Conservation (phyloP, 2,113 vertebrate species). For the Montifringilla adamsi region DNA sequence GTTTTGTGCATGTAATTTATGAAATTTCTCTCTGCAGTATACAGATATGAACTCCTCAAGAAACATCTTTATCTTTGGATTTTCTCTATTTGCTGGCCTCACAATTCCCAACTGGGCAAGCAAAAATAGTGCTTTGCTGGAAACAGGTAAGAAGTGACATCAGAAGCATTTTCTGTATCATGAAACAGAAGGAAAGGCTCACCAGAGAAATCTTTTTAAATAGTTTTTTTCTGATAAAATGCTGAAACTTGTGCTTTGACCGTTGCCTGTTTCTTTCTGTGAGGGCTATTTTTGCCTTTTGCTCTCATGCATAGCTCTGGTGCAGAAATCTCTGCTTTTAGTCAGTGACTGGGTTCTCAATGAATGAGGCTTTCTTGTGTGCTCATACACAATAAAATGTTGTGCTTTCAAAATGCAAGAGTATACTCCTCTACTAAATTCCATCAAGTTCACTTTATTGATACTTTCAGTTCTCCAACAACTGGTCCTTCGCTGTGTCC, state of each 20-base stretch:
- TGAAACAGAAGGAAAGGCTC: not conserved
- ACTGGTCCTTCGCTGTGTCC: not conserved
- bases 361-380: not conserved
- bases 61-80: slow-evolving; percentile 95
- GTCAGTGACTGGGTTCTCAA: not conserved
- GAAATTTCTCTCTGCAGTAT: slow-evolving; percentile 75
- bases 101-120: slow-evolving; percentile 88
- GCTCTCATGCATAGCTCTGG: not conserved
- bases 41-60: slow-evolving; percentile 94
- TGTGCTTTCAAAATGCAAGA: not conserved
- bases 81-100: slow-evolving; percentile 89
- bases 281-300: not conserved
- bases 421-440: not conserved
- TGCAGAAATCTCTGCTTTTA: not conserved
- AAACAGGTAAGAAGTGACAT: slow-evolving; percentile 80
- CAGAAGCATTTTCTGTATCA: not conserved
- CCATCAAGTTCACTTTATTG: not conserved
- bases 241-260: not conserved
- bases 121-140: slow-evolving; percentile 76
- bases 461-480: not conserved
- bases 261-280: not conserved
- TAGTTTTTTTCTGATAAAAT: not conserved
- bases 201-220: not conserved
- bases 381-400: not conserved
- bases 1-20: not conserved